Evolutionary conservation across 2,888 invertebrate genomes (phyloP).

Genomic region (Allacma fusca): DNA sequence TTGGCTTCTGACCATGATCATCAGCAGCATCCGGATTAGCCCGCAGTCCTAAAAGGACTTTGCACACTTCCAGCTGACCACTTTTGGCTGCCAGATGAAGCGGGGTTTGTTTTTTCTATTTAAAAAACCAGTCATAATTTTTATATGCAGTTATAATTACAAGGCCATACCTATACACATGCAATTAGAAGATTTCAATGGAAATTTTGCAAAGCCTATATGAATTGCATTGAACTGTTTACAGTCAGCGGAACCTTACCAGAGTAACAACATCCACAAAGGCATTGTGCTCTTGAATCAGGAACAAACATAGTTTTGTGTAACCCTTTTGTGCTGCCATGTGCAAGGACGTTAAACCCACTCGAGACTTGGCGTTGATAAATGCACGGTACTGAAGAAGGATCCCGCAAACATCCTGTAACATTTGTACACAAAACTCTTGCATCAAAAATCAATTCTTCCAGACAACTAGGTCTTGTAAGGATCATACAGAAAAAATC

Average conservation of each 20-base stretch:
- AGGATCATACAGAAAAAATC: too few relatives aligned
- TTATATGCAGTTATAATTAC: not conserved
- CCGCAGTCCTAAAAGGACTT: slow-evolving; percentile 86
- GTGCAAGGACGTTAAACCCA: slow-evolving; percentile 95
- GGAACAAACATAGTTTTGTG: slow-evolving; percentile 84
- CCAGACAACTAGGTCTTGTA: not conserved
- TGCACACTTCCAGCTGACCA: slow-evolving; percentile 96
- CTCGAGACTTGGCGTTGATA: slow-evolving; percentile 97
- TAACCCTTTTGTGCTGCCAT: slow-evolving; percentile 96
- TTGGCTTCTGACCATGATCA: slow-evolving; percentile 94
- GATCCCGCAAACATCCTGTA: slow-evolving; percentile 72
- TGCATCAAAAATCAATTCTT: not conserved
- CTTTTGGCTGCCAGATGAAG: slow-evolving; percentile 95
- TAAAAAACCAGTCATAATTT: slow-evolving; percentile 43
- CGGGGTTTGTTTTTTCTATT: slow-evolving; percentile 93
- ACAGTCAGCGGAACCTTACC: slow-evolving; percentile 63
- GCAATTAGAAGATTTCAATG: too few relatives aligned
- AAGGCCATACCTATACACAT: too few relatives aligned
- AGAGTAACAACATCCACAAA: slow-evolving; percentile 94
- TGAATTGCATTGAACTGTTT: too few relatives aligned
- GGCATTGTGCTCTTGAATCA: slow-evolving; percentile 94
- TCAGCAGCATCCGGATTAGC: slow-evolving; percentile 96
- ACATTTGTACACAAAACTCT: not conserved
- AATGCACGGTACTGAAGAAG: slow-evolving; percentile 97
- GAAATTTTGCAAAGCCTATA: too few relatives aligned